Percentiles rank a stretch among this genome's conserved stretches.
Conservation (phyloP, 2,113 vertebrate species). For the Hemicordylus capensis region DNA sequence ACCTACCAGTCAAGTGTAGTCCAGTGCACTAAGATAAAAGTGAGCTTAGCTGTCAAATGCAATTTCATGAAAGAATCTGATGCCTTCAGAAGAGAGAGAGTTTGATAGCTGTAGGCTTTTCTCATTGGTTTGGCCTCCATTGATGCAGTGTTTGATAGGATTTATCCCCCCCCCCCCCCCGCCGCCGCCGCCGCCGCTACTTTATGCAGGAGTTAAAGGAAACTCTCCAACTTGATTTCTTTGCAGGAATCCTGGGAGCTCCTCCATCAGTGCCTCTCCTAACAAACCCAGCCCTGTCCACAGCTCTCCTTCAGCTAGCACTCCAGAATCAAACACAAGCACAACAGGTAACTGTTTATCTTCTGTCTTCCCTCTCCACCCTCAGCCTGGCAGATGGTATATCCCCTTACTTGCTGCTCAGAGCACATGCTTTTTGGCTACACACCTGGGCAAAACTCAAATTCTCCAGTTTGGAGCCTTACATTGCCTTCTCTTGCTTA, state of each 20-base stretch:
- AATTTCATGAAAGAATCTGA: background rate
- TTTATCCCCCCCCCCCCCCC: background rate
- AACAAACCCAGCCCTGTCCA: constrained; percentile 83
- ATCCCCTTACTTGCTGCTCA: background rate
- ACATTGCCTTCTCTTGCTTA: background rate
- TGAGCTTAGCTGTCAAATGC: background rate
- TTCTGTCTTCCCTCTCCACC: background rate
- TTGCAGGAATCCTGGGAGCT: constrained; percentile 85
- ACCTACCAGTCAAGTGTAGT: background rate
- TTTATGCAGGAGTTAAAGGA: background rate
- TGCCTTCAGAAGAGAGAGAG: background rate
- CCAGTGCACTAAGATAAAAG: background rate
- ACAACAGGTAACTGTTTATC: constrained; percentile 79
- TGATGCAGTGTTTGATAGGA: background rate
- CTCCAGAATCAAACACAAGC: constrained; percentile 87
- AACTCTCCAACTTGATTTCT: background rate
- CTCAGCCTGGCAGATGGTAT: background rate
- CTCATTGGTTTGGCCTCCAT: background rate
- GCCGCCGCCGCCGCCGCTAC: no score
- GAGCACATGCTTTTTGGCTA: background rate
- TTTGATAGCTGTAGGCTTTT: background rate
- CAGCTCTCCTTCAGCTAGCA: constrained; percentile 86
- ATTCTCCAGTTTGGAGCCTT: background rate
- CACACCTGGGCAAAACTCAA: no score
- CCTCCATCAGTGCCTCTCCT: constrained; percentile 84